Evolutionary conservation across 2,888 invertebrate species (phyloP), one percentile per base, ranked within the genome.

Genomic region (Beris morrisii): DNA sequence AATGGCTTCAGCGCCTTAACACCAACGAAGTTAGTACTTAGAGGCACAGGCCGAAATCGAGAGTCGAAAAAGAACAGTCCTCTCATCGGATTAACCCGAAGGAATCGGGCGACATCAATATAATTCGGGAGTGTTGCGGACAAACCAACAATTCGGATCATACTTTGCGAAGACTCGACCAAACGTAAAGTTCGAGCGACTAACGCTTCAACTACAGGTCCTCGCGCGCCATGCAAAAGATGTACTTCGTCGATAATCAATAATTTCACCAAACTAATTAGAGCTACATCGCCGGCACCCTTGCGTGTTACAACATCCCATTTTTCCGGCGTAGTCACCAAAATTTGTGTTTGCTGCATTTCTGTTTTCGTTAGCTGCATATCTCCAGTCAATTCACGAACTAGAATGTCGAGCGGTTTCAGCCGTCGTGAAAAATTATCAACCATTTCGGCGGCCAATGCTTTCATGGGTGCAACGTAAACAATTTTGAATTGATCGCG

Each of bases 391-490:
- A 97, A 82, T 79, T 99, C 99, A 63, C 90, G 85, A 0, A 99
- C 98, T 0, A 82, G 76, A 31, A 99, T 88, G 5, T 96, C 95
- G 32, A 88, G 75, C 0, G 88, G 85, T 46, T 85, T 84, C 1
- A 99, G 83, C 59, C 93, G 87, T 73, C 88, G 89, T 4, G 90
- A 88, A 80, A 99, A 99, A 78, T 93, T 98, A 0, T 88, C 86
- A 0, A 97, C 95, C 97, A 99, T 99, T 84, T 99, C 99, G 0
- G 97, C 90, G 0, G 99, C 99, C 48, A 99, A 81, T 0, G 99
- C 99, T 83, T 99, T 99, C 99, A 99, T 99, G 2, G 99, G 99
- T 0, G 98, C 98, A 72, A 99, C 93, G 81, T 99, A 99, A 58
- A 99, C 92, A 73, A 99, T 95, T 90, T 98, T 98, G 76, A 98